A percentile compares a stretch with the other conserved stretches of the same genome.
Evolutionary conservation across 2,797 vertebrate genomes (phyloP).

Genomic region (Trichosurus vulpecula): DNA sequence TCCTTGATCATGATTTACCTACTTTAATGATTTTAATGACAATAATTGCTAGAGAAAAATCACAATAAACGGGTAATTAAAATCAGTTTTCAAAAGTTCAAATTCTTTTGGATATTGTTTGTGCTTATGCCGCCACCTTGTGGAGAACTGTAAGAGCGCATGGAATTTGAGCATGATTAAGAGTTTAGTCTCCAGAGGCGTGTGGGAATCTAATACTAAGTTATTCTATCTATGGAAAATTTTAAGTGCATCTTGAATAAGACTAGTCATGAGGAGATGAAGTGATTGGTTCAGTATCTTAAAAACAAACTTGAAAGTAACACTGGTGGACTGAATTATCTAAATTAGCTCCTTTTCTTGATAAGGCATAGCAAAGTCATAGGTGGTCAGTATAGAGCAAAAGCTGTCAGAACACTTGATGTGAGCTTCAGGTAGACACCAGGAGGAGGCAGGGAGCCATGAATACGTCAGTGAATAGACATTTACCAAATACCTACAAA

Average conservation of each 20-base stretch:
- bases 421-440: no score
- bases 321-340: no score
- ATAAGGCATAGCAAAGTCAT: no score
- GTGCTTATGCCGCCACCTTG: slow-evolving; percentile 20
- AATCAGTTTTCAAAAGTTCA: neutral
- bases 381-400: no score
- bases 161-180: neutral
- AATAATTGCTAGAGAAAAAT: neutral
- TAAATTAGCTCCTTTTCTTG: no score
- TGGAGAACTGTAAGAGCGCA: slow-evolving; percentile 1
- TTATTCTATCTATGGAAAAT: neutral
- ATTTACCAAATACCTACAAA: no score
- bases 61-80: neutral
- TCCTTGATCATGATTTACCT: neutral
- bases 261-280: neutral
- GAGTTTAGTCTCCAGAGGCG: neutral
- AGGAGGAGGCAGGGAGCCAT: no score
- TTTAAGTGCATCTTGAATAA: neutral
- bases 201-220: neutral
- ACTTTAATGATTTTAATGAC: neutral
- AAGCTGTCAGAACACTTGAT: no score
- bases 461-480: no score
- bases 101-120: neutral
- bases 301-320: neutral
- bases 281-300: neutral